Conservation (phyloP, 2,113 vertebrate species). For the Channa argus region DNA sequence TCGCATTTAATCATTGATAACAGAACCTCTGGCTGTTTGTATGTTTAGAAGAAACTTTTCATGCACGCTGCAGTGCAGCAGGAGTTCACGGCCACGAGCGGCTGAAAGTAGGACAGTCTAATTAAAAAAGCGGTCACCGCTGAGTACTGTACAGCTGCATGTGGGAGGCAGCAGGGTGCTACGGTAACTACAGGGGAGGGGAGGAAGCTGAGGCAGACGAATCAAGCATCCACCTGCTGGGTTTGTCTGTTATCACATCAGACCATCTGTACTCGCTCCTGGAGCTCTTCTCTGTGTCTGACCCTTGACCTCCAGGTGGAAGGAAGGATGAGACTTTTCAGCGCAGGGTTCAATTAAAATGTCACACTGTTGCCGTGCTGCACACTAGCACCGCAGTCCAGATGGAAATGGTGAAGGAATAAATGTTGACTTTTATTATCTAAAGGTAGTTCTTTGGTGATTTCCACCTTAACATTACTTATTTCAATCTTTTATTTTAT, state of each 20-base stretch:
- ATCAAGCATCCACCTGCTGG: constrained; percentile 7
- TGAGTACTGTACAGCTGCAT: neutral
- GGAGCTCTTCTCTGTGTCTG: neutral
- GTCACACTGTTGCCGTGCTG: too few relatives aligned
- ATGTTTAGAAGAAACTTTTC: neutral
- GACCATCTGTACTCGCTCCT: neutral
- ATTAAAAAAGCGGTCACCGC: constrained; percentile 13
- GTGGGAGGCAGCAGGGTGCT: neutral
- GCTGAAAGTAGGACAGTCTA: constrained; percentile 33
- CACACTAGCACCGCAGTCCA: too few relatives aligned
- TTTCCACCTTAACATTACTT: too few relatives aligned
- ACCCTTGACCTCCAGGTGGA: neutral
- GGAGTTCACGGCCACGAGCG: constrained; percentile 15
- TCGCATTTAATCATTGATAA: constrained; percentile 15
- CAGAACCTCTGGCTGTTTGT: constrained; percentile 46
- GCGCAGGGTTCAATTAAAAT: too few relatives aligned
- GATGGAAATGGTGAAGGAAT: too few relatives aligned
- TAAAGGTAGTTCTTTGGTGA: too few relatives aligned
- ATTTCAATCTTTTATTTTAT: too few relatives aligned
- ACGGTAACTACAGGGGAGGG: neutral
- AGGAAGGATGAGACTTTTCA: neutral
- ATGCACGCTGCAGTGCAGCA: constrained; percentile 13
- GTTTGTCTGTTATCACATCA: neutral
- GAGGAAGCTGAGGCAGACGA: neutral
- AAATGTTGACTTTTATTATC: too few relatives aligned